Evolutionary conservation across 2,113 vertebrate genomes (phyloP).

Genomic region (Numenius arquata): DNA sequence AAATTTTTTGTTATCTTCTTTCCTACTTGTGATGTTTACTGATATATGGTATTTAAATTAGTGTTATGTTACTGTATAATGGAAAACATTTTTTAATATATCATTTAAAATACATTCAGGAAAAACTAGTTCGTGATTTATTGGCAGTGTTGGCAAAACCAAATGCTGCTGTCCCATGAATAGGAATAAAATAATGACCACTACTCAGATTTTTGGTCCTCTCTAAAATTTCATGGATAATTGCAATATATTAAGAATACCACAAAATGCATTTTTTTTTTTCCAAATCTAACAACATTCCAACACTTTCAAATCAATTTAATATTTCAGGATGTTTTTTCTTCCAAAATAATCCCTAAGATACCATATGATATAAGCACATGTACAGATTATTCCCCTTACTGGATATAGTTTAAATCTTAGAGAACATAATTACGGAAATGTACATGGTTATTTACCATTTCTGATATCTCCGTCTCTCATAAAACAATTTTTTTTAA

Average conservation of each 20-base stretch:
- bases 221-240: not conserved
- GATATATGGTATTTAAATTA: not conserved
- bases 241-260: not conserved
- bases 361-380: not conserved
- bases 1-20: not conserved
- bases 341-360: not conserved
- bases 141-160: not conserved
- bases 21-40: not conserved
- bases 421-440: not conserved
- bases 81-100: not conserved
- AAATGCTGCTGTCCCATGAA: not conserved
- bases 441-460: not conserved
- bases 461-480: not conserved
- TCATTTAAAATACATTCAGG: not conserved
- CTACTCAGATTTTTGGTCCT: not conserved
- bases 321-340: not conserved
- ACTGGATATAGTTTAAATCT: not conserved
- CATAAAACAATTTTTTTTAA: not conserved
- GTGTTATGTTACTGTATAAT: not conserved
- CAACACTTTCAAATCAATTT: not conserved
- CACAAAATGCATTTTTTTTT: not conserved
- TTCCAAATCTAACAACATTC: not conserved
- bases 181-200: not conserved
- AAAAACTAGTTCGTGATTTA: not conserved
- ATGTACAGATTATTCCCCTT: not conserved